These are phyloP conservation scores for Aspiorhynchus laticeps DNA, from an alignment of 2,113 vertebrate species.

Conservation along the genomic window DNA sequence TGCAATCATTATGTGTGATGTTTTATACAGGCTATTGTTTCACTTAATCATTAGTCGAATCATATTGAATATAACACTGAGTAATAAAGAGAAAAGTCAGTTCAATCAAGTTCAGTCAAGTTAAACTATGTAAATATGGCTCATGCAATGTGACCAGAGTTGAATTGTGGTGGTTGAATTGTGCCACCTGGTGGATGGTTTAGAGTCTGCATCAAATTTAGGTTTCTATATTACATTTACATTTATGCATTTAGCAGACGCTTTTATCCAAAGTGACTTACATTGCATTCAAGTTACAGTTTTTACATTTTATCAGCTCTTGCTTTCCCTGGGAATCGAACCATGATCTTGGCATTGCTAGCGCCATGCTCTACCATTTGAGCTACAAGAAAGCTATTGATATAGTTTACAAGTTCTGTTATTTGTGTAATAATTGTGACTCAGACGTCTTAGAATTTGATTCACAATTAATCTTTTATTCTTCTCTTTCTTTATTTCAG, in stretches of 20 bases:
- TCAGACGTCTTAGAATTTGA: background rate
- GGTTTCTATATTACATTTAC: too few species aligned
- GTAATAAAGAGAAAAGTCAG: background rate
- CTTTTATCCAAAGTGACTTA: too few species aligned
- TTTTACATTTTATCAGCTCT: too few species aligned
- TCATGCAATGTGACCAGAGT: background rate
- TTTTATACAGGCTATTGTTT: background rate
- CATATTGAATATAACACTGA: background rate
- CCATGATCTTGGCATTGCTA: too few species aligned
- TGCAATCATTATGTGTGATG: background rate
- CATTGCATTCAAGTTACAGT: too few species aligned
- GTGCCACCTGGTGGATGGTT: constrained; percentile 11
- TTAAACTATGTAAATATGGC: background rate
- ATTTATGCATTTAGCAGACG: too few species aligned
- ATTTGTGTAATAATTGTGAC: background rate
- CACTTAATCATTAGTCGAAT: background rate
- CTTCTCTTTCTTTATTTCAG: constrained; percentile 74
- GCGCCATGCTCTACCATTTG: too few species aligned
- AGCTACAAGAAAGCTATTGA: too few species aligned
- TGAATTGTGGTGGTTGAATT: constrained; percentile 5
- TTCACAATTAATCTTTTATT: background rate
- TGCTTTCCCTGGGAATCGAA: too few species aligned
- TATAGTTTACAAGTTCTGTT: background rate
- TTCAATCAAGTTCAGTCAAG: background rate
- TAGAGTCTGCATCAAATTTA: background rate